These are phyloP conservation scores for Trichogramma evanescens DNA, from an alignment of 2,888 invertebrate species.

Conservation along the genomic window DNA sequence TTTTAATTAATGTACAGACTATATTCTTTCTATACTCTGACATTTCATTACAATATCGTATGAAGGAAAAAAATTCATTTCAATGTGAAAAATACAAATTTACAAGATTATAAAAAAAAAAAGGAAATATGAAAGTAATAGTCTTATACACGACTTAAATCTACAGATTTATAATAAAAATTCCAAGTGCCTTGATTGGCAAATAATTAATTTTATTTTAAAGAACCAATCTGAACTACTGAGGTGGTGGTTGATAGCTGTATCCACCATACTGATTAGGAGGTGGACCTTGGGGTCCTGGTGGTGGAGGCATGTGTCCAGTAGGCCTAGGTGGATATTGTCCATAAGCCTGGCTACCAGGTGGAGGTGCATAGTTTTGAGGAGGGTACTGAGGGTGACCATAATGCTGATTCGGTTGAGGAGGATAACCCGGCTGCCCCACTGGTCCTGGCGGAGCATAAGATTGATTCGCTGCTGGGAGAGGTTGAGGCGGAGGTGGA, in stretches of 20 bases:
- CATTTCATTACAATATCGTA: too few species aligned
- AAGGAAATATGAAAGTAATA: too few species aligned
- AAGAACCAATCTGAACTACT: conserved; percentile 44
- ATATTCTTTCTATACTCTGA: not conserved
- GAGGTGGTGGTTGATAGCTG: conserved; percentile 72
- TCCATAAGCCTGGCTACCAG: conserved; percentile 59
- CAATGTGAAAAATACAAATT: too few species aligned
- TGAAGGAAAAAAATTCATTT: too few species aligned
- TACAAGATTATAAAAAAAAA: too few species aligned
- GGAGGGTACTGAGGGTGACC: conserved; percentile 57
- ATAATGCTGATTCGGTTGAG: conserved; percentile 46
- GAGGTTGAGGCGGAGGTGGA: conserved; percentile 49
- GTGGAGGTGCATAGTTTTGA: conserved; percentile 56
- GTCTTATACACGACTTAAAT: too few species aligned
- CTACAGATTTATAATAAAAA: too few species aligned
- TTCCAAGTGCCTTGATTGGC: too few species aligned
- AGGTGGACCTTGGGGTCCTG: conserved; percentile 65
- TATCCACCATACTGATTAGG: conserved; percentile 71
- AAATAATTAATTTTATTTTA: too few species aligned
- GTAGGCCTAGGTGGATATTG: conserved; percentile 56
- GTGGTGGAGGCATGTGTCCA: conserved; percentile 54
- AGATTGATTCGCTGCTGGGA: conserved; percentile 48
- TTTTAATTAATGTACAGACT: conserved; percentile 11
- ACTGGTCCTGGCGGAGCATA: conserved; percentile 44
- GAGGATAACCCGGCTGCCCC: conserved; percentile 57